These are phyloP conservation scores for Strix uralensis DNA, from an alignment of 2,113 vertebrate species.

Conservation along the genomic window DNA sequence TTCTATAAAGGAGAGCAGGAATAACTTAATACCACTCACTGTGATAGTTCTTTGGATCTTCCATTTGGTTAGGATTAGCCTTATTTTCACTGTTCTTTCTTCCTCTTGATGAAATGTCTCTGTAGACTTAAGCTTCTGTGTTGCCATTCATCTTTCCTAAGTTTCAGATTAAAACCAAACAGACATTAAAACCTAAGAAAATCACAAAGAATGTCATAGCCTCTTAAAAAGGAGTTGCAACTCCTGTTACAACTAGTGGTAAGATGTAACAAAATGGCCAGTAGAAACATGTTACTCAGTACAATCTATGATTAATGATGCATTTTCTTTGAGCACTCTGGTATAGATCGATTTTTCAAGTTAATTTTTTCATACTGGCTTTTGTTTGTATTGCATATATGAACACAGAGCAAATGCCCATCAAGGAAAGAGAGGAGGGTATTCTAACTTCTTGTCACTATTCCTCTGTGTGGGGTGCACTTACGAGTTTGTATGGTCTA, in stretches of 20 bases:
- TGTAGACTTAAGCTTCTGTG: background rate
- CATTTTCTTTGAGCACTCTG: background rate
- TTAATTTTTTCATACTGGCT: background rate
- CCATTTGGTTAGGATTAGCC: background rate
- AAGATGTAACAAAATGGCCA: background rate
- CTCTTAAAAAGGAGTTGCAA: background rate
- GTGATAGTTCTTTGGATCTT: background rate
- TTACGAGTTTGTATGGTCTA: fast-evolving
- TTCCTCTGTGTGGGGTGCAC: background rate
- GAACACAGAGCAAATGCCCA: background rate
- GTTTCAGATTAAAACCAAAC: background rate
- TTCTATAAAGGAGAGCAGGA: background rate
- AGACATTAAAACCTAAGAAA: background rate
- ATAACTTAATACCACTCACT: background rate
- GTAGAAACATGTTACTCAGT: background rate
- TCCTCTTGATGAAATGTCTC: background rate
- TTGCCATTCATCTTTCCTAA: background rate
- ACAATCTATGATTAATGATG: background rate
- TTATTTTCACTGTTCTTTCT: background rate
- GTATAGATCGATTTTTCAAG: background rate
- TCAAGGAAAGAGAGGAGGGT: background rate
- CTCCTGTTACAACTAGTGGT: background rate
- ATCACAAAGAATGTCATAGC: background rate
- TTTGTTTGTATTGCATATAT: background rate
- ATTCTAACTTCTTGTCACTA: background rate